These are phyloP conservation scores for Drepanosiphum platanoidis DNA, from an alignment of 2,888 invertebrate species.

Conservation along the genomic window DNA sequence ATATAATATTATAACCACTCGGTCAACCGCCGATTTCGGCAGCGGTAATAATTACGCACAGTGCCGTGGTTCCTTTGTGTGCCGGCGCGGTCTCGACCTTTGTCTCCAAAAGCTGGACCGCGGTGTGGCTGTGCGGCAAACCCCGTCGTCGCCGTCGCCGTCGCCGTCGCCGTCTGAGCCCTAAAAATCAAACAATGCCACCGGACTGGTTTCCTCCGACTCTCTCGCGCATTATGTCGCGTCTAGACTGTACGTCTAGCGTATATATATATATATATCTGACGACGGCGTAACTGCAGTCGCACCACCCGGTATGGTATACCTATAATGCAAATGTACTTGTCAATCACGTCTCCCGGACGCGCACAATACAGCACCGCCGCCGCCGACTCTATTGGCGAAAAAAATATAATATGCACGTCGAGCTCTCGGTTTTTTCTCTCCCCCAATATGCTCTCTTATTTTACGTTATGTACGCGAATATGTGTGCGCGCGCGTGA, in stretches of 20 bases:
- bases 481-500: neutral
- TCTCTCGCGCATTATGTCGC: neutral
- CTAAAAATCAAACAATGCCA: constrained; percentile 47
- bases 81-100: constrained; percentile 3
- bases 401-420: constrained; percentile 10
- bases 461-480: neutral
- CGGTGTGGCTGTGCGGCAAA: constrained; percentile 20
- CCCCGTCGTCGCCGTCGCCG: neutral
- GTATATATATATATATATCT: neutral
- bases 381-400: neutral
- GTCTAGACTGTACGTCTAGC: constrained; percentile 37
- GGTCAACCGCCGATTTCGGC: constrained; percentile 47
- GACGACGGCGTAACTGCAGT: constrained; percentile 17
- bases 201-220: constrained; percentile 57
- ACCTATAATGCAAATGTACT: constrained; percentile 59
- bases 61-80: constrained; percentile 51
- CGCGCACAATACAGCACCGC: no score
- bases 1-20: no score
- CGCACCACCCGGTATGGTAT: constrained; percentile 1
- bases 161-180: constrained; percentile 35
- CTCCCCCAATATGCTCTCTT: constrained; percentile 17
- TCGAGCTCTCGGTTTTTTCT: neutral
- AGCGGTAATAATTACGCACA: constrained; percentile 47
- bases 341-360: constrained; percentile 56
- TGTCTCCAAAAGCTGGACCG: constrained; percentile 52